phyloP scores from a whole-genome alignment of 2,888 invertebrate species.

The Argyresthia goedartella region DNA sequence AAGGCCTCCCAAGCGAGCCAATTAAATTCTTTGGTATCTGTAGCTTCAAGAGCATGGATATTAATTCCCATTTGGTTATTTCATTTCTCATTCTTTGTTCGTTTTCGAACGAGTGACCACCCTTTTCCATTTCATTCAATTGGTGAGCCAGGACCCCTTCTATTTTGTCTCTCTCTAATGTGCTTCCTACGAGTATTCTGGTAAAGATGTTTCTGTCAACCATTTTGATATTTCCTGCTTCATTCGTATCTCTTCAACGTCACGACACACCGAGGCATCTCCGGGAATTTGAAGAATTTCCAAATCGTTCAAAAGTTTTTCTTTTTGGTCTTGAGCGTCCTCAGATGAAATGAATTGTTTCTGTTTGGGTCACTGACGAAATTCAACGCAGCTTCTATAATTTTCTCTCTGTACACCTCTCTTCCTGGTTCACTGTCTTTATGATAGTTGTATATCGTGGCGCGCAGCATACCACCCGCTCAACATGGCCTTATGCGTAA shows the following conservation, averaged over 20 bases:
- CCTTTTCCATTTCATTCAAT: slow-evolving; percentile 31
- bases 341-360: slow-evolving; percentile 8
- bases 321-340: slow-evolving; percentile 25
- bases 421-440: slow-evolving; percentile 21
- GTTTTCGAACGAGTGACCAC: too few relatives aligned
- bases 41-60: too few relatives aligned
- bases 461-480: too few relatives aligned
- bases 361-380: slow-evolving; percentile 16
- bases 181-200: slow-evolving; percentile 15
- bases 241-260: slow-evolving; percentile 22
- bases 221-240: slow-evolving; percentile 23
- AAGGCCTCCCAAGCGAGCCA: too few relatives aligned
- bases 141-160: slow-evolving; percentile 27
- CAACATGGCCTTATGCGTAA: too few relatives aligned
- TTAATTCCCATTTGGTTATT: too few relatives aligned
- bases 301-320: slow-evolving; percentile 36
- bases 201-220: slow-evolving; percentile 20
- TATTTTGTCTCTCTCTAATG: slow-evolving; percentile 16
- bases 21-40: too few relatives aligned
- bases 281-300: slow-evolving; percentile 18
- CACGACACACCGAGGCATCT: slow-evolving; percentile 15
- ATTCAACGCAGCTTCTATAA: slow-evolving; percentile 24
- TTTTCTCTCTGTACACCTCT: slow-evolving; percentile 24
- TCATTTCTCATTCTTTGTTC: too few relatives aligned
- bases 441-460: slow-evolving; percentile 27